phyloP scores from a whole-genome alignment of 2,888 invertebrate genomes.

The Lasioglossum leucozonium region DNA sequence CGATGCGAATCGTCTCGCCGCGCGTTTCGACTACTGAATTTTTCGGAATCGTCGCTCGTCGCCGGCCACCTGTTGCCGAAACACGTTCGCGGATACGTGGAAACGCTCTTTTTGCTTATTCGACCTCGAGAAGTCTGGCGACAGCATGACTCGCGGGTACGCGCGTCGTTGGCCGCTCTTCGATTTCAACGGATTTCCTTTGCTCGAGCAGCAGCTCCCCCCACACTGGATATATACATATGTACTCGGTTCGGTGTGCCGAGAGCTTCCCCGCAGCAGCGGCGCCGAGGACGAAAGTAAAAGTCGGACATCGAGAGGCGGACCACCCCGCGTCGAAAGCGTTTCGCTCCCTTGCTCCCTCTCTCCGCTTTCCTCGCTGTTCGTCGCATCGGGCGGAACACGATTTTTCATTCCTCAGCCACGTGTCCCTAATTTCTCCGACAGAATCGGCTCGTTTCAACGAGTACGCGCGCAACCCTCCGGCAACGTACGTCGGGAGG shows the following conservation, averaged over 20 bases:
- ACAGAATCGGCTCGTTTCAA: slow-evolving; percentile 29
- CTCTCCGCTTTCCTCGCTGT: not conserved
- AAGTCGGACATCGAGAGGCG: not conserved
- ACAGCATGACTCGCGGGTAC: not conserved
- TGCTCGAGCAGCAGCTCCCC: not conserved
- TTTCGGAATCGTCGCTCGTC: not conserved
- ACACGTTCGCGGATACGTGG: not conserved
- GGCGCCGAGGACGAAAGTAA: not conserved
- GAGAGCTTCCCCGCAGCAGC: not conserved
- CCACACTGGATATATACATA: not conserved
- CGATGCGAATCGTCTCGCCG: not conserved
- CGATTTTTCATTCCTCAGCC: slow-evolving; percentile 42
- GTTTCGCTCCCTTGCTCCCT: not conserved
- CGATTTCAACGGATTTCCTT: not conserved
- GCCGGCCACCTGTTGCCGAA: not conserved
- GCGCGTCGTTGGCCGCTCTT: not conserved
- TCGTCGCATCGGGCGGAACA: not conserved
- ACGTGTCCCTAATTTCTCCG: slow-evolving; percentile 29
- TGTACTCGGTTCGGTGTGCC: not conserved
- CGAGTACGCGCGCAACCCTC: slow-evolving; percentile 32
- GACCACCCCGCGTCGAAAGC: not conserved
- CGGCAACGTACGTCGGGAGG: not conserved
- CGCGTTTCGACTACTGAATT: not conserved
- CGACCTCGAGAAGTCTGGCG: not conserved
- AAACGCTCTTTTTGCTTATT: not conserved